phyloP scores from a whole-genome alignment of 2,888 invertebrate species.

The Eudasyphora cyanicolor region DNA sequence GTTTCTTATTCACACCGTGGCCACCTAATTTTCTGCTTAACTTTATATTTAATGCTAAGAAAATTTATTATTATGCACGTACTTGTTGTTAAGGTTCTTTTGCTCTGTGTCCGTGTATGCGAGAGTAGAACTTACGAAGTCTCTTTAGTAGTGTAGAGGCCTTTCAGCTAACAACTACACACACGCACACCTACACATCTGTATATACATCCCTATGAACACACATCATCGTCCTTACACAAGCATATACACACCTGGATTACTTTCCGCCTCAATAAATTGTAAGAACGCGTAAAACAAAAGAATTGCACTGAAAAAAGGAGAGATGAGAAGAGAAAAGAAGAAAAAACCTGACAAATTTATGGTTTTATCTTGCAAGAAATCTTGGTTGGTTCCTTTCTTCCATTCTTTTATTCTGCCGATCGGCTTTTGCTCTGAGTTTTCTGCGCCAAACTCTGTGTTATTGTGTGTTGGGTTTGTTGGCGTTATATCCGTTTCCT shows the following conservation, averaged over 20 bases:
- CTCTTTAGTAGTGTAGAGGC: not conserved
- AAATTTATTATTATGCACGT: slow-evolving; percentile 54
- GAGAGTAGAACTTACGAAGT: not conserved
- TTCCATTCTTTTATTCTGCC: not conserved
- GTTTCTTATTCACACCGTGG: not conserved
- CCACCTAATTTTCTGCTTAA: slow-evolving; percentile 2
- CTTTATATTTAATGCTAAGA: slow-evolving; percentile 4
- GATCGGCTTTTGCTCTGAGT: not conserved
- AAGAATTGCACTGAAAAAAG: slow-evolving; percentile 8
- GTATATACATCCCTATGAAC: not conserved
- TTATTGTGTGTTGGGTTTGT: not conserved
- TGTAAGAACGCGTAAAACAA: slow-evolving; percentile 14
- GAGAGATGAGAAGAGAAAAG: too few relatives aligned
- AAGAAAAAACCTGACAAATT: slow-evolving; percentile 53
- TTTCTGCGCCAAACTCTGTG: not conserved
- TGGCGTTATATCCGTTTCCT: slow-evolving; percentile 28
- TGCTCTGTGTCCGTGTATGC: not conserved
- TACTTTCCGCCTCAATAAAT: slow-evolving; percentile 14
- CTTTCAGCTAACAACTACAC: not conserved
- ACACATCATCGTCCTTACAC: not conserved
- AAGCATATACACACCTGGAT: not conserved
- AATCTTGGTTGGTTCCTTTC: slow-evolving; percentile 41
- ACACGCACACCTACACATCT: not conserved
- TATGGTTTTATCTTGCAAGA: slow-evolving; percentile 57
- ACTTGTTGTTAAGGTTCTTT: slow-evolving; percentile 16